Conservation (phyloP, 92 coral and sea anemone genomes). For the Heliopora coerulea region DNA sequence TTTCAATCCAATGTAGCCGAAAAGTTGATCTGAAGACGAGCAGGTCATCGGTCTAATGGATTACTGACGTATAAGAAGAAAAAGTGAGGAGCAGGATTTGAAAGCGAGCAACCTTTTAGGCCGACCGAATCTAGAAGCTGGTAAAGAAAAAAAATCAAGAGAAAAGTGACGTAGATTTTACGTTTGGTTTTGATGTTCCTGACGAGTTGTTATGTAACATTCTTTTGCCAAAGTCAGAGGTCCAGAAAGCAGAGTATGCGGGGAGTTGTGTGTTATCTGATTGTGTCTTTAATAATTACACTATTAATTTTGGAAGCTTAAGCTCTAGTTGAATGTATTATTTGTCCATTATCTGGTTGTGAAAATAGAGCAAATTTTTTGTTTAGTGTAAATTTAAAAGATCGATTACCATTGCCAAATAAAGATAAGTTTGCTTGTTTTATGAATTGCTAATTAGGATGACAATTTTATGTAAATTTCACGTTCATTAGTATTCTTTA, state of each 20-base stretch:
- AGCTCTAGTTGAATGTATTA: conserved; percentile 6
- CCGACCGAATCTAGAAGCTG: neutral
- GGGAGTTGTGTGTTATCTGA: conserved; percentile 2
- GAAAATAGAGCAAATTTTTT: too few species aligned
- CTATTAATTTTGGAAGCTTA: conserved; percentile 12
- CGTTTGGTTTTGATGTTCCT: conserved; percentile 38
- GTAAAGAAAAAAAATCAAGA: conserved; percentile 7
- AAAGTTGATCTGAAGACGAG: conserved; percentile 9
- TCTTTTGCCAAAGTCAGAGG: conserved; percentile 14
- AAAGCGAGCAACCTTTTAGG: conserved; percentile 33
- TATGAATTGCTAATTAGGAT: too few species aligned
- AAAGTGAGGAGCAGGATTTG: conserved; percentile 17
- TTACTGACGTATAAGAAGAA: conserved; percentile 28
- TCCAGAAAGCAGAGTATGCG: conserved; percentile 1
- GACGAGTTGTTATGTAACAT: conserved; percentile 37
- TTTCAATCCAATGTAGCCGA: conserved; percentile 27
- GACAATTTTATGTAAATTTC: neutral
- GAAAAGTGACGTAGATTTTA: conserved; percentile 3
- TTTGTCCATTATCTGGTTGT: neutral
- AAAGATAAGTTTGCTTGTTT: neutral
- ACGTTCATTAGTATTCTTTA: neutral
- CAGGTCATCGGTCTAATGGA: conserved; percentile 15
- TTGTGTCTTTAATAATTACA: conserved; percentile 26
- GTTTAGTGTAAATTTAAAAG: too few species aligned
- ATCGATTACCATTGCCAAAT: neutral